Percentiles rank a stretch among this genome's conserved stretches.
Evolutionary conservation across 2,113 vertebrate species (phyloP).

Genomic region (Ascaphus truei): DNA sequence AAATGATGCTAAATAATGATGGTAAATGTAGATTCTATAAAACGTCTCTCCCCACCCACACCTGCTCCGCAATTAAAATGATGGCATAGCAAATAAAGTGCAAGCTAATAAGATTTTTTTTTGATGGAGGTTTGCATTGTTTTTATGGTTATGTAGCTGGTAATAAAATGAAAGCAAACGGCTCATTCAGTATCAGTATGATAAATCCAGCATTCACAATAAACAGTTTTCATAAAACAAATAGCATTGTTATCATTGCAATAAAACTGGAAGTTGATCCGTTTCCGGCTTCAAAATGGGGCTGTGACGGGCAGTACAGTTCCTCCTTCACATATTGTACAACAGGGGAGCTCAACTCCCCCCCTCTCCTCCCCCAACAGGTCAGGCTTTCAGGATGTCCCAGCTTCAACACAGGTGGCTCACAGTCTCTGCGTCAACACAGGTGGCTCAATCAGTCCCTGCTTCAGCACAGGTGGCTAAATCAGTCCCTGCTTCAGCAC

Average conservation of each 20-base stretch:
- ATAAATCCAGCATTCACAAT: neutral
- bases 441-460: too few species aligned
- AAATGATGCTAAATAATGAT: constrained; percentile 16
- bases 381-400: too few species aligned
- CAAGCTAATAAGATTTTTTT: neutral
- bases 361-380: too few species aligned
- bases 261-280: neutral
- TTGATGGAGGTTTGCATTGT: neutral
- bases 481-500: too few species aligned
- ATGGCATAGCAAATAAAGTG: neutral
- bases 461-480: too few species aligned
- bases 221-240: neutral
- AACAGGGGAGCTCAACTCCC: too few species aligned
- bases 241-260: neutral
- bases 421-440: too few species aligned
- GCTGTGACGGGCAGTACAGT: too few species aligned
- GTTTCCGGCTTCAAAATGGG: too few species aligned
- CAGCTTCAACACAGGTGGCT: too few species aligned
- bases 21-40: constrained; percentile 11
- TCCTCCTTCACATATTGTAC: too few species aligned
- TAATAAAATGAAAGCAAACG: constrained; percentile 24
- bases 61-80: constrained; percentile 26
- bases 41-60: constrained; percentile 7
- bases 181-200: constrained; percentile 22
- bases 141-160: constrained; percentile 31